phyloP scores from a whole-genome alignment of 2,888 invertebrate species.

The Tigriopus californicus region DNA sequence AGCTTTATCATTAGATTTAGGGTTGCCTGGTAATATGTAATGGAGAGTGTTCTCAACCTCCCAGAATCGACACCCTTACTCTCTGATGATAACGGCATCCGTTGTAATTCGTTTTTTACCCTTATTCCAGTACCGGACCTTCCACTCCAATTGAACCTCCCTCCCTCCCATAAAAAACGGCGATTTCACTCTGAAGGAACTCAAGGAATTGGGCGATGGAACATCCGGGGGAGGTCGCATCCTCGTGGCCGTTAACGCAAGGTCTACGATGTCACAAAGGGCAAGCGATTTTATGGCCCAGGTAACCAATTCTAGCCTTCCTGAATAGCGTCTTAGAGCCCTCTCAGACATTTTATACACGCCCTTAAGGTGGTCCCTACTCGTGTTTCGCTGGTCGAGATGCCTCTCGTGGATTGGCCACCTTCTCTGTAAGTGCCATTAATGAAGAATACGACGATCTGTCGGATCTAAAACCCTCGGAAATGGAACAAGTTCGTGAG shows the following conservation, averaged over 20 bases:
- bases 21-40: too few species aligned
- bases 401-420: slow-evolving; percentile 83
- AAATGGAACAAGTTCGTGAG: slow-evolving; percentile 76
- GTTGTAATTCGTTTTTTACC: too few species aligned
- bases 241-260: slow-evolving; percentile 76
- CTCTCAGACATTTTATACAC: too few species aligned
- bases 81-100: too few species aligned
- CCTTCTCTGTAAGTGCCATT: slow-evolving; percentile 59
- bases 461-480: slow-evolving; percentile 71
- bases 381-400: slow-evolving; percentile 83
- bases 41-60: too few species aligned
- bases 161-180: slow-evolving; percentile 59
- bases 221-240: slow-evolving; percentile 62
- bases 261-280: slow-evolving; percentile 83
- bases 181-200: slow-evolving; percentile 74
- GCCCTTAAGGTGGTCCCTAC: slow-evolving; percentile 63
- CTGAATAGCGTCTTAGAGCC: too few species aligned
- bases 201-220: slow-evolving; percentile 66
- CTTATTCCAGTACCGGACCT: background rate
- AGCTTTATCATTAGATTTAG: too few species aligned
- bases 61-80: too few species aligned
- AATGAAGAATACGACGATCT: slow-evolving; percentile 83
- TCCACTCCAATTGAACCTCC: slow-evolving; percentile 34
- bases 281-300: slow-evolving; percentile 32
- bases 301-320: slow-evolving; percentile 5